phyloP scores from a whole-genome alignment of 2,113 vertebrate genomes.

The Takifugu bimaculatus region DNA sequence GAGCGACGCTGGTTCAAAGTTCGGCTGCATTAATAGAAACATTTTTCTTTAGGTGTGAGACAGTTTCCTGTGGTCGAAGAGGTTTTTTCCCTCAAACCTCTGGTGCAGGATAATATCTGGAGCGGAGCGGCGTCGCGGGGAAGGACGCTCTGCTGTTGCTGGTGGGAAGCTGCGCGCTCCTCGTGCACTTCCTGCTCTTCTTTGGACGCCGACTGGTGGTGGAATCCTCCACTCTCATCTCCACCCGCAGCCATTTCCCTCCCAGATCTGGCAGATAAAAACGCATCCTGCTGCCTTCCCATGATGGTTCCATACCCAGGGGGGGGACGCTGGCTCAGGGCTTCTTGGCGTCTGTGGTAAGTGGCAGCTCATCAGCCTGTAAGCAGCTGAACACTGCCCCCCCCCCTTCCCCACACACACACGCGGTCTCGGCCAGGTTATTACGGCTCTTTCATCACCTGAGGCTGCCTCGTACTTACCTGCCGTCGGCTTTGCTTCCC shows the following conservation, averaged over 20 bases:
- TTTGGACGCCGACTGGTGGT: conserved; percentile 27
- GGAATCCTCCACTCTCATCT: conserved; percentile 19
- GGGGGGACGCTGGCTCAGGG: conserved; percentile 16
- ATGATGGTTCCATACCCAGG: conserved; percentile 10
- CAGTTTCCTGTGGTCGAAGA: too few relatives aligned
- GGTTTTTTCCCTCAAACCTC: too few relatives aligned
- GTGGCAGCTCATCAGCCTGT: conserved; percentile 41
- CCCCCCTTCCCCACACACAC: conserved; percentile 63
- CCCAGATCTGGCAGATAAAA: conserved; percentile 28
- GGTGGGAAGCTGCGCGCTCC: too few relatives aligned
- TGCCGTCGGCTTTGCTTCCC: conserved; percentile 30
- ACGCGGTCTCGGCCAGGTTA: conserved; percentile 49
- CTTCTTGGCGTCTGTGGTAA: conserved; percentile 17
- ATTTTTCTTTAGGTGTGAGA: too few relatives aligned
- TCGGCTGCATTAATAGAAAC: too few relatives aligned
- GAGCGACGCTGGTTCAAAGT: too few relatives aligned
- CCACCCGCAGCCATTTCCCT: conserved; percentile 17
- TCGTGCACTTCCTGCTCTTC: background rate
- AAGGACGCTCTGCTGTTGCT: too few relatives aligned
- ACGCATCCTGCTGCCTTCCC: conserved; percentile 21
- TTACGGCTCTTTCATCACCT: conserved; percentile 69
- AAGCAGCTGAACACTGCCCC: conserved; percentile 40
- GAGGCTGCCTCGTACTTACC: conserved; percentile 25
- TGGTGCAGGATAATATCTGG: too few relatives aligned
- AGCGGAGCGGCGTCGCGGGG: too few relatives aligned